Evolutionary conservation across 2,113 vertebrate species (phyloP).

Genomic region (Callopanchax toddi): DNA sequence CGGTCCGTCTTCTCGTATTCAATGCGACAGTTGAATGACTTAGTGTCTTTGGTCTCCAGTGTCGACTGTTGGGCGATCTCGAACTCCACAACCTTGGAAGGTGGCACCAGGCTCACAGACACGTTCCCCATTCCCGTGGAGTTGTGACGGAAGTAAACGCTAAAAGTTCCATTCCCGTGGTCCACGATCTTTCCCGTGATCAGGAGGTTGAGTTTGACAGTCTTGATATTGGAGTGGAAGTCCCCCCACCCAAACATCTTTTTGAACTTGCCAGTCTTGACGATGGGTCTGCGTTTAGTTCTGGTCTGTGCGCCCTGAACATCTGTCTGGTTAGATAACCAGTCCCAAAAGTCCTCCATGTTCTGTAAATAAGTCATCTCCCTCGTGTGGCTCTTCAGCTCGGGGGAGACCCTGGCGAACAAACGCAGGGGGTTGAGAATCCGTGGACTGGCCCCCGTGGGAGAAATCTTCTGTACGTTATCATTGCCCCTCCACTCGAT

Average conservation of each 20-base stretch:
- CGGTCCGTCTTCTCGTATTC: constrained; percentile 99
- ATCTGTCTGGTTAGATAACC: constrained; percentile 97
- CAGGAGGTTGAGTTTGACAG: constrained; percentile 97
- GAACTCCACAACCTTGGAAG: constrained; percentile 98
- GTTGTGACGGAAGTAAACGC: constrained; percentile 98
- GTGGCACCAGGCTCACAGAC: constrained; percentile 96
- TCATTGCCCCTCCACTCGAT: constrained; percentile 90
- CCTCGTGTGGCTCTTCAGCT: constrained; percentile 83
- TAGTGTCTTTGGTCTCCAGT: constrained; percentile 95
- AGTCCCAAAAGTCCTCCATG: constrained; percentile 95
- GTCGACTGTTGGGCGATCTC: constrained; percentile 92
- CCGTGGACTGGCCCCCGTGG: constrained; percentile 84
- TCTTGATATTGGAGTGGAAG: constrained; percentile 99
- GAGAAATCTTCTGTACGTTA: constrained; percentile 82
- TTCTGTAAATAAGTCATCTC: constrained; percentile 89
- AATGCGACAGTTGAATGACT: constrained; percentile 98
- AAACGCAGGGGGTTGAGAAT: constrained; percentile 91
- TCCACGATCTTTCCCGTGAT: constrained; percentile 99
- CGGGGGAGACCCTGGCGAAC: constrained; percentile 89
- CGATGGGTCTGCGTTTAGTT: constrained; percentile 98
- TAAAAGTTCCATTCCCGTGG: constrained; percentile 98
- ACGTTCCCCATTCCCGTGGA: constrained; percentile 97
- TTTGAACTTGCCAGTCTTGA: constrained; percentile 99
- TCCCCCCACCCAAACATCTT: constrained; percentile 99
- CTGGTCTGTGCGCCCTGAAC: constrained; percentile 88